Conservation (phyloP, 2,113 vertebrate species). For the Pardalotus punctatus region DNA sequence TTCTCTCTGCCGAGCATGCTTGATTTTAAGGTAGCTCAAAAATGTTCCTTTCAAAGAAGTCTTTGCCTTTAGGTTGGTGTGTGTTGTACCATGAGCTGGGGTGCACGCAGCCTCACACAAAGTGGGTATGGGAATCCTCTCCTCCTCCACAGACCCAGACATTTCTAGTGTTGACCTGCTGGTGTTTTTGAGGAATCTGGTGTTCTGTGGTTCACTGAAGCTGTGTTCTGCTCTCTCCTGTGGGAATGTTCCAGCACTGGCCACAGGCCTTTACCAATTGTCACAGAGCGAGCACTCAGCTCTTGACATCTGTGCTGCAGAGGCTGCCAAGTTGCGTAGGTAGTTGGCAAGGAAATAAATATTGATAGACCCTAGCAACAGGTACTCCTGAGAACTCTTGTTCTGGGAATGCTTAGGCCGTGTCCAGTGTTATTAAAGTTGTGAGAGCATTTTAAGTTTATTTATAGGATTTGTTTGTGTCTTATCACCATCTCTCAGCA, state of each 20-base stretch:
- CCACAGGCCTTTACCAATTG: background rate
- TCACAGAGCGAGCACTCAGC: background rate
- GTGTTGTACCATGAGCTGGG: background rate
- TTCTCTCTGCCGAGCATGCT: background rate
- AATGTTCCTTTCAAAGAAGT: background rate
- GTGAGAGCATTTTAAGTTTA: background rate
- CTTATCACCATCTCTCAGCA: background rate
- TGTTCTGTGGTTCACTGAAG: background rate
- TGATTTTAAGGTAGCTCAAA: background rate
- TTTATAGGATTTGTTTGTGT: conserved; percentile 28
- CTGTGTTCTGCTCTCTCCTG: background rate
- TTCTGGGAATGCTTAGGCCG: conserved; percentile 10
- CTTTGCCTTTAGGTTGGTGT: background rate
- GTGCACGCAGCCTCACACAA: fast-evolving
- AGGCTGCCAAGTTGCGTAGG: conserved; percentile 21
- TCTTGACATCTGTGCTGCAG: conserved; percentile 38
- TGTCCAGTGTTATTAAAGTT: background rate
- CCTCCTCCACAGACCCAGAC: background rate
- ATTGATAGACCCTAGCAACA: conserved; percentile 50
- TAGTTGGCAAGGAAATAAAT: conserved; percentile 43
- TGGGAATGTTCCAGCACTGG: background rate
- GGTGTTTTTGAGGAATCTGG: conserved; percentile 28
- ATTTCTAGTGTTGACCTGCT: background rate
- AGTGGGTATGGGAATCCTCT: background rate
- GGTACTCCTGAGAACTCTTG: conserved; percentile 18